These are phyloP conservation scores for Turritopsis dohrnii DNA, from an alignment of 30 jellyfish, hydroid and myxozoan genomes.

Conservation along the genomic window DNA sequence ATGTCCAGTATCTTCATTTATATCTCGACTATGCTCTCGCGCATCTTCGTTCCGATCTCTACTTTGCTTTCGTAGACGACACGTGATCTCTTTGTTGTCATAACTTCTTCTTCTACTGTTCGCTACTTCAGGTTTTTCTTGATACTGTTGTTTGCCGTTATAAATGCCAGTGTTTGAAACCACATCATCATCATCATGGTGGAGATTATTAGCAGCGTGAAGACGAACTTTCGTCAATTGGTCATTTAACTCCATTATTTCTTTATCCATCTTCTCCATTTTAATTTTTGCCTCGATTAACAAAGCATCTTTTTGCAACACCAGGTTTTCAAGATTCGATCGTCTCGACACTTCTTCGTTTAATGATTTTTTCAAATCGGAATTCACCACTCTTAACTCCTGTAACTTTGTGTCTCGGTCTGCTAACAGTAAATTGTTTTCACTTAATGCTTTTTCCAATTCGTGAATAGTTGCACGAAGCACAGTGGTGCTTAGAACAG, in stretches of 20 bases:
- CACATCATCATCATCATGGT: background rate
- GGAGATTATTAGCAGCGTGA: background rate
- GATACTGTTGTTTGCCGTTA: background rate
- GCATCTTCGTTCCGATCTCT: background rate
- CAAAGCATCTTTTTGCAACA: conserved; percentile 26
- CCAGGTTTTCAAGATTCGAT: conserved; percentile 14
- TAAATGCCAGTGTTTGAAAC: background rate
- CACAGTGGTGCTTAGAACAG: conserved; percentile 27
- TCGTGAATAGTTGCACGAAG: conserved; percentile 62
- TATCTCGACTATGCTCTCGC: background rate
- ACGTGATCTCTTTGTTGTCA: background rate
- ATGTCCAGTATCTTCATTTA: background rate
- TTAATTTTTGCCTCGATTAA: background rate
- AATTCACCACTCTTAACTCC: conserved; percentile 35
- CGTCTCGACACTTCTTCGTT: conserved; percentile 34
- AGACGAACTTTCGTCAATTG: conserved; percentile 12
- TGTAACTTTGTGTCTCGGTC: conserved; percentile 57
- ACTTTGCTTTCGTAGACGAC: background rate
- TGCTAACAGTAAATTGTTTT: conserved; percentile 46
- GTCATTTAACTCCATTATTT: conserved; percentile 22
- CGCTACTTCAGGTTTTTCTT: background rate
- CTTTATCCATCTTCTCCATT: conserved; percentile 27
- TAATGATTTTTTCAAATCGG: conserved; percentile 20
- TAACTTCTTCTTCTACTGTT: background rate
- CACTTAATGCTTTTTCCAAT: conserved; percentile 68